Evolutionary conservation across 2,888 invertebrate genomes (phyloP).

Genomic region (Orthosia gracilis): DNA sequence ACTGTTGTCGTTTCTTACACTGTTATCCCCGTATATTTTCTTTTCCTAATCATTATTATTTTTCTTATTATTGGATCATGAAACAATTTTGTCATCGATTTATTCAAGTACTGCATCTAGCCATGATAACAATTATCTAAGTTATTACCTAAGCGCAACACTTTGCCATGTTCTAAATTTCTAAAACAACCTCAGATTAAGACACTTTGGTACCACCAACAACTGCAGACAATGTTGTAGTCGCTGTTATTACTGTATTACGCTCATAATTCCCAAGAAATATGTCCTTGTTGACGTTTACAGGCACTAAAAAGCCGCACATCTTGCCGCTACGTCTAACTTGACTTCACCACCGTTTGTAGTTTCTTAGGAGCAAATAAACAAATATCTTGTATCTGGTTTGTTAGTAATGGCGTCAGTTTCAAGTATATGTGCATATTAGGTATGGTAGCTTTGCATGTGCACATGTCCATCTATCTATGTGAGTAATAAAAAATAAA

Average conservation of each 20-base stretch:
- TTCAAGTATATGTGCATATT: slow-evolving; percentile 10
- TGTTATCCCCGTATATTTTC: background rate
- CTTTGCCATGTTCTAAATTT: background rate
- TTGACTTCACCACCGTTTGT: slow-evolving; percentile 11
- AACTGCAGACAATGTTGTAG: slow-evolving; percentile 33
- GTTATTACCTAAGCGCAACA: background rate
- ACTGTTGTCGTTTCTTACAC: no score
- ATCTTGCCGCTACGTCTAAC: slow-evolving; percentile 7
- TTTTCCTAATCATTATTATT: background rate
- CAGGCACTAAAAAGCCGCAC: slow-evolving; percentile 53
- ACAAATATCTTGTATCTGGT: slow-evolving; percentile 5
- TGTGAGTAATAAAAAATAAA: no score
- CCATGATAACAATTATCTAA: background rate
- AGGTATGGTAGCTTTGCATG: no score
- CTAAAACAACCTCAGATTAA: slow-evolving; percentile 25
- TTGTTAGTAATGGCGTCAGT: background rate
- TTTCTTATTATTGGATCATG: no score
- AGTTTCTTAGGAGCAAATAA: slow-evolving; percentile 9
- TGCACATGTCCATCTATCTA: no score
- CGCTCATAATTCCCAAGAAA: slow-evolving; percentile 48
- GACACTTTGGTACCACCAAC: slow-evolving; percentile 10
- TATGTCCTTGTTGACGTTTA: slow-evolving; percentile 56
- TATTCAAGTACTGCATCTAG: no score
- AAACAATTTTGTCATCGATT: no score
- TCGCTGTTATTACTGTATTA: slow-evolving; percentile 35